Evolutionary conservation across 2,888 invertebrate species (phyloP).

Genomic region (Kuschelorhynchus macadamiae): DNA sequence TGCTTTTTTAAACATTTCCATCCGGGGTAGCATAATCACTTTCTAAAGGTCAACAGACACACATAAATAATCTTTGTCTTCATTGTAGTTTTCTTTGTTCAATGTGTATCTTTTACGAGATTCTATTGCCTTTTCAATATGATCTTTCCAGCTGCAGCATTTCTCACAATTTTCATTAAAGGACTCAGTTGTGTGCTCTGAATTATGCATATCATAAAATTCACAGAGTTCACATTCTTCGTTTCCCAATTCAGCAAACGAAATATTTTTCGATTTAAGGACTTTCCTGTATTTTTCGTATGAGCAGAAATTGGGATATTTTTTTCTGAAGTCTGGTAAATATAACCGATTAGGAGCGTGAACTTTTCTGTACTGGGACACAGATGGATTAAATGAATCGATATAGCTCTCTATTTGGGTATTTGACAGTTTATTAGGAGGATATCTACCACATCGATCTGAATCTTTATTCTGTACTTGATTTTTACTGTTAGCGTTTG

Average conservation of each 20-base stretch:
- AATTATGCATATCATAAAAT: slow-evolving; percentile 27
- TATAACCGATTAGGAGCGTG: slow-evolving; percentile 43
- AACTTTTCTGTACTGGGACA: slow-evolving; percentile 43
- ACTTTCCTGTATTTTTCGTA: slow-evolving; percentile 42
- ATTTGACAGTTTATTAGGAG: slow-evolving; percentile 39
- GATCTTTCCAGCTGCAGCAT: slow-evolving; percentile 28
- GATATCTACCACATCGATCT: slow-evolving; percentile 33
- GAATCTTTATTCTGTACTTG: slow-evolving; percentile 9
- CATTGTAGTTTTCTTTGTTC: slow-evolving; percentile 23
- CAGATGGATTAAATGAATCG: slow-evolving; percentile 37
- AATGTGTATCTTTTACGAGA: slow-evolving; percentile 24
- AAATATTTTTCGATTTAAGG: slow-evolving; percentile 10
- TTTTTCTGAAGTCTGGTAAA: slow-evolving; percentile 36
- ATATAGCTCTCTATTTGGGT: slow-evolving; percentile 33
- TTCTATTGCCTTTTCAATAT: slow-evolving; percentile 31
- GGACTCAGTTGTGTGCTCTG: slow-evolving; percentile 28
- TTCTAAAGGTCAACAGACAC: slow-evolving; percentile 37
- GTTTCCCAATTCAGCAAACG: slow-evolving; percentile 33
- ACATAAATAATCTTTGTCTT: slow-evolving; percentile 20
- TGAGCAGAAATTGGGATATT: slow-evolving; percentile 34
- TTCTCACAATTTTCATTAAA: slow-evolving; percentile 32
- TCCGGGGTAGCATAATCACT: slow-evolving; percentile 40
- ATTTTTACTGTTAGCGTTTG: no score
- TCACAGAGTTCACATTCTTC: slow-evolving; percentile 37
- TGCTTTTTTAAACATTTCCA: no score